Base-by-base conservation (phyloP, 2,113 vertebrate genomes). In the Solea solea region DNA sequence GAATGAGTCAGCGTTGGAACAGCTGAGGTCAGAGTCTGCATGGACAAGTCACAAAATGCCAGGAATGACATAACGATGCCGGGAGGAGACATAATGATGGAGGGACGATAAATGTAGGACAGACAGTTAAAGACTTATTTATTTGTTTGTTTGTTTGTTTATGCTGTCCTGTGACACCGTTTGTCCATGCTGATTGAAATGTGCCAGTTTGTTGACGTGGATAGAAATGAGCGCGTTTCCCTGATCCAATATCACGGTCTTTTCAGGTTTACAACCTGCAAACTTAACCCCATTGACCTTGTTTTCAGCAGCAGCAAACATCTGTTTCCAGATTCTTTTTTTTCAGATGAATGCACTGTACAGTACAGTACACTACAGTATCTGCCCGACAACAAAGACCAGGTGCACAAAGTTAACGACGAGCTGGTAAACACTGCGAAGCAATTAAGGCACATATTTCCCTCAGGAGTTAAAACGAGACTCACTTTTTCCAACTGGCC, bases 21-120 rank as follows among this genome's bases (percentile, higher is more conserved):
- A 80, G 80, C 69, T 81, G 85, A 84, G 78, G 69, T 82, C 83
- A 81, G 76, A 21, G 56, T 84, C 68, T 86, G 75, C 25, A 59
- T 61, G 64, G 69, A 82, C 15, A 48, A 14, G 45, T 48, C 45
- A 10, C 45, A 5, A 14, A 48, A 11, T 16, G n/a, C n/a, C 15
- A 52, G 25, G 9, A 68, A 44, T 58, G 66, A 69, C 68, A 54
- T 72, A 71, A 81, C 41, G n/a, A 56, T 41, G 41, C 73, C 42
- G 4, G 48, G 40, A 66, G 44, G 40, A 69, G 66, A 68, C 56
- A 56, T 76, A 72, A 82, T 57, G 67, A 76, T 50, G 61, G 59
- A 58, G 51, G 68, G 50, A 59, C 57, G 69, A 51, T 16, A 50
- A 15, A 27, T 15, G 48, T 11, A 21, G 9, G 44, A 16, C 13